A percentile compares a stretch with the other conserved stretches of the same genome.
Evolutionary conservation across 1,140 invertebrate species (phyloP).

Genomic region (Hyles euphorbiae): DNA sequence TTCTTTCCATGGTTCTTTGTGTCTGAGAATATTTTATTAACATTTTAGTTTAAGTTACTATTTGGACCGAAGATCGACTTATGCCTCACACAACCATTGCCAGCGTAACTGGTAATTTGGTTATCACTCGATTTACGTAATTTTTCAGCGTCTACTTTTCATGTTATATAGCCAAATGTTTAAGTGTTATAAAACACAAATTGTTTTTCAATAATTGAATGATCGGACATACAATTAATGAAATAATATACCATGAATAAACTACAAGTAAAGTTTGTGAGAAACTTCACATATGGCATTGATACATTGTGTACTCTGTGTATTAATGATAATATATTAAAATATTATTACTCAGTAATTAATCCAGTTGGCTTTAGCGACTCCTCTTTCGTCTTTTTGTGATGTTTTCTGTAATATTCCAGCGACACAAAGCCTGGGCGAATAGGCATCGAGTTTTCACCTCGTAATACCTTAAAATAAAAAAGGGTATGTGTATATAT

Average conservation of each 20-base stretch:
- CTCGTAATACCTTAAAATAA: slow-evolving; percentile 37
- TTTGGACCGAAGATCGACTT: not conserved
- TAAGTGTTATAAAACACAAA: no score
- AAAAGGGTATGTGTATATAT: not conserved
- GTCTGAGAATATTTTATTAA: slow-evolving; percentile 71
- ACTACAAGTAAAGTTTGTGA: no score
- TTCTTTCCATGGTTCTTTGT: slow-evolving; percentile 86
- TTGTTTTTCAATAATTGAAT: no score
- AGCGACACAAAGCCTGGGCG: slow-evolving; percentile 43
- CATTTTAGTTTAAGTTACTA: slow-evolving; percentile 5
- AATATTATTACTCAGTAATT: slow-evolving; percentile 38
- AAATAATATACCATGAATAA: no score
- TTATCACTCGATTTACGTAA: no score
- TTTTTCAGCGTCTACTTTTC: no score
- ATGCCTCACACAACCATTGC: no score
- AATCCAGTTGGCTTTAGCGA: slow-evolving; percentile 27
- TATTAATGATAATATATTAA: not conserved
- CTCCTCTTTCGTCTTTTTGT: slow-evolving; percentile 21
- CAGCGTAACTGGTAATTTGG: no score
- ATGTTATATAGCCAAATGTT: no score
- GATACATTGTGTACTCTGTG: no score
- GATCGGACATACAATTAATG: no score
- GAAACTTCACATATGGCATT: no score
- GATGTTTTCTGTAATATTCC: slow-evolving; percentile 40
- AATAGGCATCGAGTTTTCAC: slow-evolving; percentile 43